phyloP scores from a whole-genome alignment of 2,113 vertebrate species.

The Tinamus guttatus region DNA sequence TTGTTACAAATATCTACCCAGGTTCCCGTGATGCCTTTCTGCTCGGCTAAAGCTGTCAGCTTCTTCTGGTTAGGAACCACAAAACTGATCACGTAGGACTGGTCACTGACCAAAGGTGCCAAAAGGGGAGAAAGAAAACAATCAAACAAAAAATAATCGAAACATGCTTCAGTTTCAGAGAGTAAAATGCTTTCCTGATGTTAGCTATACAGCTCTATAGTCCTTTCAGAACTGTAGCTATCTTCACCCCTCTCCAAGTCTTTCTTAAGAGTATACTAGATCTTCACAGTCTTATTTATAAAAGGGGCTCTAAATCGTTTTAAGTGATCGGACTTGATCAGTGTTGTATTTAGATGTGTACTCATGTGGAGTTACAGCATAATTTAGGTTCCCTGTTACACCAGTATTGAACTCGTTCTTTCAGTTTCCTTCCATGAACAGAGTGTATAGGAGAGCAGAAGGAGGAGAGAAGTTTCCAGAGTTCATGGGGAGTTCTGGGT shows the following conservation, averaged over 20 bases:
- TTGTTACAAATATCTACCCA: constrained; percentile 95
- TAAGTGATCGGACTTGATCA: neutral
- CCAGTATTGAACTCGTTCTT: neutral
- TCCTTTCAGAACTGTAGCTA: neutral
- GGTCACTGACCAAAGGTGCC: constrained; percentile 81
- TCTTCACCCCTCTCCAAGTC: neutral
- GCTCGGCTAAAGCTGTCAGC: constrained; percentile 86
- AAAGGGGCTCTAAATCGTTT: neutral
- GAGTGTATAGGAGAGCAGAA: neutral
- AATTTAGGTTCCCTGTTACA: neutral
- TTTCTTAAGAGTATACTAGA: neutral
- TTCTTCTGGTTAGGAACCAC: constrained; percentile 97
- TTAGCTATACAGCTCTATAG: neutral
- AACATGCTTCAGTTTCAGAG: neutral
- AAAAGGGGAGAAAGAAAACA: neutral
- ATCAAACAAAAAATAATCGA: neutral
- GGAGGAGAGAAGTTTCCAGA: neutral
- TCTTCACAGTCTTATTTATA: neutral
- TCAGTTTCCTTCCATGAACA: fast-evolving
- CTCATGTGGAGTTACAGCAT: fast-evolving
- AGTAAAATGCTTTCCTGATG: neutral
- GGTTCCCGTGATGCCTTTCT: constrained; percentile 82
- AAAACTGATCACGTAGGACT: constrained; percentile 97
- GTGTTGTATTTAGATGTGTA: neutral
- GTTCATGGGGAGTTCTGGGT: neutral